Evolutionary conservation across 2,797 vertebrate genomes (phyloP), one percentile per base, ranked within the genome.

Genomic region (Pygocentrus nattereri): DNA sequence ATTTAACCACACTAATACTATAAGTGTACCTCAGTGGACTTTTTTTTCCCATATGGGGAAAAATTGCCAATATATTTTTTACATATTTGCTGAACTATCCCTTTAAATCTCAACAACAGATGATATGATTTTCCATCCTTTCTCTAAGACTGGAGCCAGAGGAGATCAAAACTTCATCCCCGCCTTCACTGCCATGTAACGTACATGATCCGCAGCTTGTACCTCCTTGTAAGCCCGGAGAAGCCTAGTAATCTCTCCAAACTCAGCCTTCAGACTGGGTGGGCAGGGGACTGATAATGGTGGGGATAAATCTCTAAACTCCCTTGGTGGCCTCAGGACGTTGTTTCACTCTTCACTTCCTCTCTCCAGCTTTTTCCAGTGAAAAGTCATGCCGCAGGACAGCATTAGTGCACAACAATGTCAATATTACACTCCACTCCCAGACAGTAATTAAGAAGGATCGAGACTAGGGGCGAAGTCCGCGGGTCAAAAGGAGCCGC

Each of bases 371-470:
- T 83, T 54, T 70, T 49, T 10, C 59, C 19, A 25, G 70, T 21
- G 71, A 70, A 47, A 38, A 58, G 47, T 68, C 77, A 64, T 16
- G 65, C 82, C 64, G 34, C 49, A 13, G 82, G 78, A 79, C 65
- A 38, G 49, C 82, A 71, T 83, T 79, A 76, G 58, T 16, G 18
- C 19, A 1, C 76, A 80, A 25, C 30, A 41, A n/a, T 27, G 64
- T 83, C 76, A 27, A 80, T 80, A 75, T 44, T 38, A 68, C 41
- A 38, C 59, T 69, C 69, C 75, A 75, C 47, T 72, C 8, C 25
- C 58, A 71, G 41, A 84, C 74, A 47, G 58, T 84, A 84, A 84
- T 84, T 80, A 84, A 76, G 78, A 76, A 68, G 67, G 75, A 84
- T 71, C 11, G 47, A 21, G 47, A 52, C 61, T 49, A 27, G 50